Base-by-base conservation (phyloP, 2,113 vertebrate species). In the Hydrochoerus hydrochaeris region DNA sequence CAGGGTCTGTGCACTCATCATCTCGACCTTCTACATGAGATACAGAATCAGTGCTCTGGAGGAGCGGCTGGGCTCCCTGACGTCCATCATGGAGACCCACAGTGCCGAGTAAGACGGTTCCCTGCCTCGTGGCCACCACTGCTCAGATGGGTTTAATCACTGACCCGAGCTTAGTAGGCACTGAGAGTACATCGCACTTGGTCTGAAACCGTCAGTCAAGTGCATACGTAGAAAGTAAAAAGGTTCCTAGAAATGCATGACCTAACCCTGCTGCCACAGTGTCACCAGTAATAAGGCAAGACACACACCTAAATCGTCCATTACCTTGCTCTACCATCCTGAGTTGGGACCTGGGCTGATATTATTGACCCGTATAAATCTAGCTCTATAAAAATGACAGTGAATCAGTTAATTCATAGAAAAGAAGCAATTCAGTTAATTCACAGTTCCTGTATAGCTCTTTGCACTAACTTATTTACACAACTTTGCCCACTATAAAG, bases 11-110 rank as follows among this genome's bases (percentile, higher is more conserved):
- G 46, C 99, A 49, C 98, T 99, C 88, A 98, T 99, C 91, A 62
- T 99, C 97, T 99, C 99, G 0, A 99, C 99, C 65, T 99, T 99
- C 98, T 99, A 99, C 97, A 99, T 99, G 99, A 98, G 99, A 69
- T 99, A 99, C 1, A 99, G 99, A 98, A 99, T 99, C 95, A 91
- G 98, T 71, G 97, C 98, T 32, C 96, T 99, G 98, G 99, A 99
- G 97, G 99, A 99, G 71, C 98, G 96, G 7, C 98, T 99, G 95
- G 97, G 98, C 7, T 98, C 98, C 2, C 98, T 99, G 5, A 97
- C 98, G 32, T 98, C 99, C 46, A n/a, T 98, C 30, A 30, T 95
- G 69, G 99, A 99, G 52, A 98, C 99, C 81, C 97, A 94, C 83
- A 96, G 98, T 38, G 98, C 98, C 30, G 98, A 98, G 99, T 99